A percentile compares a stretch with the other conserved stretches of the same genome.
These are phyloP conservation scores for Planiliza haematocheilus DNA, from an alignment of 2,113 vertebrate genomes.

Conservation along the genomic window DNA sequence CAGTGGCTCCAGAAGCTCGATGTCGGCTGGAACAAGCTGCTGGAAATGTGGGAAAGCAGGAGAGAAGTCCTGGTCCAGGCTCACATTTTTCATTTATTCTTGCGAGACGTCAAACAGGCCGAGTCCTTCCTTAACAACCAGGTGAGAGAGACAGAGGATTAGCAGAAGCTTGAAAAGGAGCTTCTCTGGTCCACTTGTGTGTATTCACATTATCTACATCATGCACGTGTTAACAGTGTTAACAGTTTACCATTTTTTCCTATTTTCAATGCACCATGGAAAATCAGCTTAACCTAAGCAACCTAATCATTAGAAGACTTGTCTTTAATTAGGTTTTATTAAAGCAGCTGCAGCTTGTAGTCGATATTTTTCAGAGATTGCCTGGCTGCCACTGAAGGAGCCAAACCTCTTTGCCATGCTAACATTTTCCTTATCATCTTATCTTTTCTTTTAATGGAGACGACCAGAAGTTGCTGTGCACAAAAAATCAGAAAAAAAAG, in stretches of 20 bases:
- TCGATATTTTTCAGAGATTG: too few relatives aligned
- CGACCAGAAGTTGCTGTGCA: neutral
- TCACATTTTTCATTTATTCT: slow-evolving; percentile 93
- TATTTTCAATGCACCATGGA: too few relatives aligned
- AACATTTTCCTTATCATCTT: neutral
- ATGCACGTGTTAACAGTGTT: too few relatives aligned
- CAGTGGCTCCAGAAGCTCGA: slow-evolving; percentile 96
- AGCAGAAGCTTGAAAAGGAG: too few relatives aligned
- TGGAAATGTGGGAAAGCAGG: slow-evolving; percentile 92
- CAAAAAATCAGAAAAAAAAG: neutral
- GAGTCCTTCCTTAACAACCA: slow-evolving; percentile 89
- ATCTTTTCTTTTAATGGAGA: slow-evolving; percentile 1
- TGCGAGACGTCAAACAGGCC: slow-evolving; percentile 90
- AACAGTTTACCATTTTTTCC: too few relatives aligned
- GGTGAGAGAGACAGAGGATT: slow-evolving; percentile 79
- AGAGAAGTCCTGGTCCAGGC: slow-evolving; percentile 90
- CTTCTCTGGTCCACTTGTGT: too few relatives aligned
- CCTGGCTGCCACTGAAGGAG: too few relatives aligned
- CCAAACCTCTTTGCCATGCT: neutral
- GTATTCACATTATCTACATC: too few relatives aligned
- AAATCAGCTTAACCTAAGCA: too few relatives aligned
- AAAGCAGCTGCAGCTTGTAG: too few relatives aligned
- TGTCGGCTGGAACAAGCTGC: slow-evolving; percentile 92
- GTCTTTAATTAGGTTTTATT: too few relatives aligned
- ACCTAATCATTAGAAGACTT: too few relatives aligned